Conservation (phyloP, 2,797 vertebrate species). For the Acestrorhynchus altus region DNA sequence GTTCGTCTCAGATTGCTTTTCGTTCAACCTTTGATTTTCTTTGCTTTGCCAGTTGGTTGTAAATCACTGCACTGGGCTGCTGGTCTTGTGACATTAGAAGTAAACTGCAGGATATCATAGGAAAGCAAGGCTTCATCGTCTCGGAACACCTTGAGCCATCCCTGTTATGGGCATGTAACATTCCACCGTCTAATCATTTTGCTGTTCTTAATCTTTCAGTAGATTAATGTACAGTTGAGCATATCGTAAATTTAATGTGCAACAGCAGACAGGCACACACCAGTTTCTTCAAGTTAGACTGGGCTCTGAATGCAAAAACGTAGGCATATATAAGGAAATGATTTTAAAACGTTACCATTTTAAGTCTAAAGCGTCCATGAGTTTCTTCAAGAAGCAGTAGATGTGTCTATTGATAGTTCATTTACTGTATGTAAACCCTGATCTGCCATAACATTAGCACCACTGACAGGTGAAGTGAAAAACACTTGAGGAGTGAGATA, state of each 20-base stretch:
- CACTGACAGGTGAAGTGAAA: too few relatives aligned
- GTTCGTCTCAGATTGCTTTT: constrained; percentile 10
- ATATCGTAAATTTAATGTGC: neutral
- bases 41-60: neutral
- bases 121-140: neutral
- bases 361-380: neutral
- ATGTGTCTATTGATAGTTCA: neutral
- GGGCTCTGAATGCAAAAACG: too few relatives aligned
- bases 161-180: neutral
- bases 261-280: neutral
- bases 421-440: too few relatives aligned
- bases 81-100: neutral
- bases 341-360: too few relatives aligned
- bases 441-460: too few relatives aligned
- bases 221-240: neutral
- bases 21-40: neutral
- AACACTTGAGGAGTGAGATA: too few relatives aligned
- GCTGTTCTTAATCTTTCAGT: neutral
- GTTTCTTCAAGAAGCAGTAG: neutral
- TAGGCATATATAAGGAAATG: too few relatives aligned
- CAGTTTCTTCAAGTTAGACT: too few relatives aligned
- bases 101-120: neutral
- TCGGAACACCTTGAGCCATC: neutral
- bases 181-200: neutral
- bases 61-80: neutral